A percentile compares a stretch with the other conserved stretches of the same genome.
These are phyloP conservation scores for Elachura formosa DNA, from an alignment of 2,113 vertebrate species.

Conservation along the genomic window DNA sequence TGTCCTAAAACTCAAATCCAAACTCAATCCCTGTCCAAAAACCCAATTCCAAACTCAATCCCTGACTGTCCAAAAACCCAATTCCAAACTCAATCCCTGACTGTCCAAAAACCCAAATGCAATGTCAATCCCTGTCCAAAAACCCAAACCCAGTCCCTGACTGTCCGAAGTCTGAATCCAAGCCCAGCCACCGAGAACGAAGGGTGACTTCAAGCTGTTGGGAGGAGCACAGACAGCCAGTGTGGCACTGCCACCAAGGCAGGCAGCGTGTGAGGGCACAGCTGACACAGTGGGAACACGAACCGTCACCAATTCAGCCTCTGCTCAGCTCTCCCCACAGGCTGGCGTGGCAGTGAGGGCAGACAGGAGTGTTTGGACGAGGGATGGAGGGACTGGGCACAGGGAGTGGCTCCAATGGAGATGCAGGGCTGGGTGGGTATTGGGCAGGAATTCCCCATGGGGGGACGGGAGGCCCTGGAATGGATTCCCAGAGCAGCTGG, in stretches of 20 bases:
- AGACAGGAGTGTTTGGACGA: neutral
- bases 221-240: neutral
- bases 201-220: accelerated
- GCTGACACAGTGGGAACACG: accelerated
- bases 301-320: neutral
- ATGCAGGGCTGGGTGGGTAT: accelerated
- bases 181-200: neutral
- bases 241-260: neutral
- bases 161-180: neutral
- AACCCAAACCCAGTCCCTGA: neutral
- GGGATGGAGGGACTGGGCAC: neutral
- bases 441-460: no score
- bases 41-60: neutral
- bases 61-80: neutral
- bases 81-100: neutral
- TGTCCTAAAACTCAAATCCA: neutral
- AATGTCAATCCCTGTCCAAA: no score
- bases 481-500: no score
- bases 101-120: no score
- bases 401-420: accelerated
- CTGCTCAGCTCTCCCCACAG: neutral
- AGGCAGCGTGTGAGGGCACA: neutral
- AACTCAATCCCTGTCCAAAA: neutral
- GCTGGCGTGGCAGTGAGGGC: neutral
- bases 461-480: no score